These are phyloP conservation scores for Centropus bengalensis DNA, from an alignment of 2,113 vertebrate genomes.

Conservation along the genomic window DNA sequence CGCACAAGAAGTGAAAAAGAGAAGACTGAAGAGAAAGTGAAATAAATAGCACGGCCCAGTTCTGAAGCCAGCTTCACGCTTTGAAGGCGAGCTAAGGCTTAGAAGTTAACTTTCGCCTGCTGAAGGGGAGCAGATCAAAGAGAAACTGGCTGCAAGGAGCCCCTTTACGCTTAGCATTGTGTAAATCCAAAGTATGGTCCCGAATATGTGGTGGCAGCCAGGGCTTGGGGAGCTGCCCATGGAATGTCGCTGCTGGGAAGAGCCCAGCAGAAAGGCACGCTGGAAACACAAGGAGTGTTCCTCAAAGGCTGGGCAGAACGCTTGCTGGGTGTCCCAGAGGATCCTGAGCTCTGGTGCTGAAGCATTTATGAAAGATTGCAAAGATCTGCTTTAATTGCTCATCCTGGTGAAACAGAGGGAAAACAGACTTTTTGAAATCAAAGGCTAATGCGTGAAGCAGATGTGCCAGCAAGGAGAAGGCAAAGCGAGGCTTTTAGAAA, in stretches of 20 bases:
- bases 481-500: background rate
- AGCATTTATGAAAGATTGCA: background rate
- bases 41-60: background rate
- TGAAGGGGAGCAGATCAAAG: background rate
- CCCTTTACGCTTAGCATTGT: rapidly evolving
- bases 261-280: background rate
- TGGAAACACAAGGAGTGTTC: background rate
- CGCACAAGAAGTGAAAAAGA: background rate
- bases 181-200: background rate
- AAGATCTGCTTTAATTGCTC: background rate
- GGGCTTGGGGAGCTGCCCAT: background rate
- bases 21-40: background rate
- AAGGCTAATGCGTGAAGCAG: background rate
- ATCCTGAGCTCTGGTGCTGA: background rate
- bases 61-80: background rate
- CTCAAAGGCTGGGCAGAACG: background rate
- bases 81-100: background rate
- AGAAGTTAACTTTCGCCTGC: background rate
- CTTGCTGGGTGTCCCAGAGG: background rate
- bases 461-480: conserved; percentile 6
- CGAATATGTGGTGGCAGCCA: rapidly evolving
- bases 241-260: background rate
- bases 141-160: background rate
- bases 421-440: background rate
- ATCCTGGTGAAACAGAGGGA: background rate